These are phyloP conservation scores for Anolis carolinensis DNA, from an alignment of 2,113 vertebrate genomes.

Conservation along the genomic window DNA sequence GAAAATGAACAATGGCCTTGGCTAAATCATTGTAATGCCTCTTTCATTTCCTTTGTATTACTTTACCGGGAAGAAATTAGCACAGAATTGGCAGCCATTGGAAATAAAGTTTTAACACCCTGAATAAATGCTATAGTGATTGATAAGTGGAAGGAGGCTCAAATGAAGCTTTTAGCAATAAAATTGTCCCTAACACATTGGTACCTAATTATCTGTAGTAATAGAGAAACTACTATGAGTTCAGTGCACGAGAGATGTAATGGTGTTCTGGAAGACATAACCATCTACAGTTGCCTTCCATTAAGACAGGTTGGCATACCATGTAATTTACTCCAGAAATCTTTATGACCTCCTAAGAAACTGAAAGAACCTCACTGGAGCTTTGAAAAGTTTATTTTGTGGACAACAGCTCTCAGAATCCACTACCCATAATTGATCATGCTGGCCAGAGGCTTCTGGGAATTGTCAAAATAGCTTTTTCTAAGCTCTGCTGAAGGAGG, in stretches of 20 bases:
- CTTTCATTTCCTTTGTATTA: not conserved
- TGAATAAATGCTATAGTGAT: conserved; percentile 37
- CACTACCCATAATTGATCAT: too few species aligned
- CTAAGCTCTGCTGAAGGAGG: too few species aligned
- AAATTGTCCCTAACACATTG: conserved; percentile 6
- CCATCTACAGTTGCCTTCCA: not conserved
- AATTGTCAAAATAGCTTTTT: too few species aligned
- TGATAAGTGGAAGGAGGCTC: conserved; percentile 30
- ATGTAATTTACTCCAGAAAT: not conserved
- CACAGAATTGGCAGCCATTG: conserved; percentile 27
- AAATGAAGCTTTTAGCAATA: conserved; percentile 27
- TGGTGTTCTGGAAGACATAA: not conserved
- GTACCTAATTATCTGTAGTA: conserved; percentile 34
- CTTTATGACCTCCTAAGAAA: not conserved
- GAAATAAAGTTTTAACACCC: conserved; percentile 11
- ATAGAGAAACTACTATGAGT: not conserved
- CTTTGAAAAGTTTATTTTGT: too few species aligned
- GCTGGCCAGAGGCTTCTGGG: too few species aligned
- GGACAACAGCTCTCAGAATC: too few species aligned
- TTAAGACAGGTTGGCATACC: not conserved
- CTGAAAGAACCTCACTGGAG: not conserved
- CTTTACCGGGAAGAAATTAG: conserved; percentile 22
- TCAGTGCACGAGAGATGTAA: not conserved
- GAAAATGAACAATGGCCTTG: conserved; percentile 36
- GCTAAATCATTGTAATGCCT: conserved; percentile 44